Percentiles rank a stretch among this genome's conserved stretches.
phyloP scores from a whole-genome alignment of 2,113 vertebrate species.

The Macrotus californicus region DNA sequence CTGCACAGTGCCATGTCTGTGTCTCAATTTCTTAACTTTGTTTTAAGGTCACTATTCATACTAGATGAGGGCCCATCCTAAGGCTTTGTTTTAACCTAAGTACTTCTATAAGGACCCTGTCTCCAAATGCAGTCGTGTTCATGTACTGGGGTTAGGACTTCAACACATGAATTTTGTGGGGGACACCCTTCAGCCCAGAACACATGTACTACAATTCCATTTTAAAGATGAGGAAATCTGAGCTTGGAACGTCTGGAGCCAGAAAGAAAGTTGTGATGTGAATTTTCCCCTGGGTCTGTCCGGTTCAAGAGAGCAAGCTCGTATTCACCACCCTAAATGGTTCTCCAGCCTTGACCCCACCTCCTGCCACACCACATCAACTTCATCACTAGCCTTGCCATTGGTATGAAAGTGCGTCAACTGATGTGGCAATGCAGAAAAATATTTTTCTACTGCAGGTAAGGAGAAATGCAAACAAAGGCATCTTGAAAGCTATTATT shows the following conservation, averaged over 20 bases:
- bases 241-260: neutral
- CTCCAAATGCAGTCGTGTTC: neutral
- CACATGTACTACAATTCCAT: neutral
- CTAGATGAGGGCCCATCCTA: neutral
- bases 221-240: neutral
- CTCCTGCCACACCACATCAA: fast-evolving
- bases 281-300: neutral
- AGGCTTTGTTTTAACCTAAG: neutral
- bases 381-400: neutral
- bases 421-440: neutral
- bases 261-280: neutral
- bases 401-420: neutral
- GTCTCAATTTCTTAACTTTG: neutral
- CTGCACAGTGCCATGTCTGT: neutral
- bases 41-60: neutral
- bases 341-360: neutral
- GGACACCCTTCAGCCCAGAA: neutral
- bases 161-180: neutral
- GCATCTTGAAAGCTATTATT: neutral
- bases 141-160: neutral
- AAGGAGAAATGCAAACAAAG: neutral
- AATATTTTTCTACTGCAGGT: neutral
- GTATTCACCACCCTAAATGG: neutral
- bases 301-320: neutral
- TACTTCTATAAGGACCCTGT: neutral